These are phyloP conservation scores for Lasioglossum figueresi DNA, from an alignment of 2,888 invertebrate genomes.

Conservation along the genomic window DNA sequence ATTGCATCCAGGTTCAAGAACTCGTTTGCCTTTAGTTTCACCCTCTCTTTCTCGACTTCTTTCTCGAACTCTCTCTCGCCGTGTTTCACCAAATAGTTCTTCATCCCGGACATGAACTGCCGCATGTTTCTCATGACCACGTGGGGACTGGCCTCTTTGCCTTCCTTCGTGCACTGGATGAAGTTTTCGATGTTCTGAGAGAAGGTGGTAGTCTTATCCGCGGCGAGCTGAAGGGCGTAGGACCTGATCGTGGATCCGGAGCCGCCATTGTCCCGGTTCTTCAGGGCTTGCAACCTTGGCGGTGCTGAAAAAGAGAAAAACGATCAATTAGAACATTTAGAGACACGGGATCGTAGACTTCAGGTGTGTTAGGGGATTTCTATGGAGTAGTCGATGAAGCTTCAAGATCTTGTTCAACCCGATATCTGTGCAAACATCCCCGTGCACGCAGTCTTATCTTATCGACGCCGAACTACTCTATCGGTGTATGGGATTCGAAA, in stretches of 20 bases:
- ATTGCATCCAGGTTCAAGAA: constrained; percentile 98
- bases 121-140: constrained; percentile 95
- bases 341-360: background rate
- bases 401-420: constrained; percentile 9
- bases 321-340: background rate
- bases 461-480: constrained; percentile 10
- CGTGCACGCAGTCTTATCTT: constrained; percentile 23
- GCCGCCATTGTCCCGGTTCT: constrained; percentile 86
- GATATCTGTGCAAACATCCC: constrained; percentile 3
- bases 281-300: constrained; percentile 89
- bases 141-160: constrained; percentile 94
- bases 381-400: background rate
- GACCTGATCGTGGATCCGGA: constrained; percentile 90
- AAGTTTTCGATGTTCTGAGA: constrained; percentile 97
- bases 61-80: constrained; percentile 97
- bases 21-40: constrained; percentile 94
- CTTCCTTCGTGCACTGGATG: constrained; percentile 95
- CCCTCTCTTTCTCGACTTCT: constrained; percentile 94
- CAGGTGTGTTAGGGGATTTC: background rate
- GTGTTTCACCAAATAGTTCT: constrained; percentile 98
- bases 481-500: constrained; percentile 3
- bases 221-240: constrained; percentile 92
- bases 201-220: constrained; percentile 94
- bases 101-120: constrained; percentile 99
- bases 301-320: constrained; percentile 87